phyloP scores from a whole-genome alignment of 2,888 invertebrate genomes.

The Escarpia spicata region DNA sequence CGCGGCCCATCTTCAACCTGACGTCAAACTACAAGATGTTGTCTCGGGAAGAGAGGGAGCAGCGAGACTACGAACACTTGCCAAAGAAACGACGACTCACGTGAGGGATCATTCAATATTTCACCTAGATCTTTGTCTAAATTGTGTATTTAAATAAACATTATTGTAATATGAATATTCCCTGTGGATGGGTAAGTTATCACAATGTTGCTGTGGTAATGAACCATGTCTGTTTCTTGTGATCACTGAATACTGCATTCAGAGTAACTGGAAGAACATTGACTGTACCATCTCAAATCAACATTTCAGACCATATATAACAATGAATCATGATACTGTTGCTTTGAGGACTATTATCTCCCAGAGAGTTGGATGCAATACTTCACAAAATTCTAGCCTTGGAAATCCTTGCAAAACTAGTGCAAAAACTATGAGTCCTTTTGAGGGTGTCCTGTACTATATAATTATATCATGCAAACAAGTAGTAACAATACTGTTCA shows the following conservation, averaged over 20 bases:
- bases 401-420: no score
- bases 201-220: neutral
- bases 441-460: neutral
- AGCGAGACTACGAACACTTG: constrained; percentile 89
- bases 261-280: neutral
- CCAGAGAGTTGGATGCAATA: neutral
- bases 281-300: neutral
- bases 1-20: constrained; percentile 95
- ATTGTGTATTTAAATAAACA: neutral
- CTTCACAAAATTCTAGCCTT: neutral
- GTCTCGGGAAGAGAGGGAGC: constrained; percentile 91
- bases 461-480: neutral
- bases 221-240: no score
- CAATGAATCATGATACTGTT: neutral
- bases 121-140: neutral
- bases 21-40: constrained; percentile 90
- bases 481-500: neutral
- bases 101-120: constrained; percentile 40
- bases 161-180: neutral
- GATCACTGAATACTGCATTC: neutral
- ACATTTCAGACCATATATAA: neutral
- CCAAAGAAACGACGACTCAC: constrained; percentile 67
- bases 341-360: neutral
- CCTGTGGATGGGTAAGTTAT: neutral
- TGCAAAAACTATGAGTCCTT: neutral